Percentiles rank a stretch among this genome's conserved stretches.
These are phyloP conservation scores for Ethmia dodecea DNA, from an alignment of 2,888 invertebrate genomes.

Conservation along the genomic window DNA sequence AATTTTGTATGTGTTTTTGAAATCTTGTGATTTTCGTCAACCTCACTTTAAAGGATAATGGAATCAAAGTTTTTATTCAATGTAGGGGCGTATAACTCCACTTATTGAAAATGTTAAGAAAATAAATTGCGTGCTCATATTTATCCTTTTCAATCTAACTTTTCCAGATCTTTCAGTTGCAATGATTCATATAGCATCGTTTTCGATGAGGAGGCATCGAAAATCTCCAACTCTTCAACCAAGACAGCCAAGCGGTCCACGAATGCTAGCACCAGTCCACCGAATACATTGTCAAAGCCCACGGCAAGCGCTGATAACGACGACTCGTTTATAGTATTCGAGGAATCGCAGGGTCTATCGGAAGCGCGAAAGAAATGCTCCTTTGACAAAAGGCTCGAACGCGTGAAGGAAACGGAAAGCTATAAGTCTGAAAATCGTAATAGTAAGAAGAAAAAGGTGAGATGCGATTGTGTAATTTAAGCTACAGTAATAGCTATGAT, in stretches of 20 bases:
- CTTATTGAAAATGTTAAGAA: no score
- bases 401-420: constrained; percentile 44
- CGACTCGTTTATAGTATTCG: constrained; percentile 61
- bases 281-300: constrained; percentile 29
- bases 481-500: no score
- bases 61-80: no score
- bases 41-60: no score
- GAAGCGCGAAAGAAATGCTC: constrained; percentile 33
- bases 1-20: no score
- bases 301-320: constrained; percentile 32
- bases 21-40: no score
- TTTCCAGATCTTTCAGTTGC: constrained; percentile 58
- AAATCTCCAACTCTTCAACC: constrained; percentile 18
- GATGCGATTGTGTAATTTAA: no score
- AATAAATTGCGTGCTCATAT: no score
- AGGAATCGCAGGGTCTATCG: constrained; percentile 20
- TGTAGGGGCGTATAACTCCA: no score
- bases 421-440: constrained; percentile 35
- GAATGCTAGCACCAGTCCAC: constrained; percentile 13
- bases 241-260: constrained; percentile 3
- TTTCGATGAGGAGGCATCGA: constrained; percentile 52
- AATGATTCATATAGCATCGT: constrained; percentile 67
- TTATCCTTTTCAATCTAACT: no score
- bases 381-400: constrained; percentile 45
- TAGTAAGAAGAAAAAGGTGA: constrained; percentile 52